A percentile compares a stretch with the other conserved stretches of the same genome.
Conservation (phyloP, 2,888 invertebrate species). For the Drosophila acutilabella region DNA sequence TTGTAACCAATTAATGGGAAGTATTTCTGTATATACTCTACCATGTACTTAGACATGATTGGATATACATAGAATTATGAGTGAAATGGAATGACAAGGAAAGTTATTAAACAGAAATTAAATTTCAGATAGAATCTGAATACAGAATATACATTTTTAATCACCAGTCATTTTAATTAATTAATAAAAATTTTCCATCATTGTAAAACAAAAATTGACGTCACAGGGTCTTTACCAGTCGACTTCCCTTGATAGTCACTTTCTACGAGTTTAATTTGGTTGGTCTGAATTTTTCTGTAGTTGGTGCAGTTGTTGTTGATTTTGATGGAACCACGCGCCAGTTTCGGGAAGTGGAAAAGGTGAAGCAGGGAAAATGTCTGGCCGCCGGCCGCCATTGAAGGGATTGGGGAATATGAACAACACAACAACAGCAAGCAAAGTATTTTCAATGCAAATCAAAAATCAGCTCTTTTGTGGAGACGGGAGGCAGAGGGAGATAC, state of each 20-base stretch:
- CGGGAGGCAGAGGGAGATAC: constrained; percentile 26
- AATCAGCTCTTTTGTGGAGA: constrained; percentile 43
- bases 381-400: not conserved
- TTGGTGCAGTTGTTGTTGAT: constrained; percentile 15
- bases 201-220: no score
- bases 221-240: not conserved
- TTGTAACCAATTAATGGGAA: not conserved
- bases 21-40: no score
- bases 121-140: no score
- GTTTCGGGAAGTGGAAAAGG: constrained; percentile 6
- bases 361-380: constrained; percentile 6
- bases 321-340: constrained; percentile 54
- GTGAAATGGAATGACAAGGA: no score
- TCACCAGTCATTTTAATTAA: no score
- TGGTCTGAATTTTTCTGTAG: constrained; percentile 31
- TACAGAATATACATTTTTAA: no score
- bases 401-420: constrained; percentile 16
- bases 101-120: no score
- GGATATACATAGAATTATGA: no score
- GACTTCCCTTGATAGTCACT: not conserved
- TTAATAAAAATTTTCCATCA: no score
- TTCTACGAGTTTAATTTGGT: constrained; percentile 1
- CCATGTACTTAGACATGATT: no score
- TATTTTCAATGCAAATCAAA: constrained; percentile 70
- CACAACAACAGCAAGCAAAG: constrained; percentile 27